Evolutionary conservation across 2,113 vertebrate species (phyloP).

Genomic region (Oxyruncus cristatus): DNA sequence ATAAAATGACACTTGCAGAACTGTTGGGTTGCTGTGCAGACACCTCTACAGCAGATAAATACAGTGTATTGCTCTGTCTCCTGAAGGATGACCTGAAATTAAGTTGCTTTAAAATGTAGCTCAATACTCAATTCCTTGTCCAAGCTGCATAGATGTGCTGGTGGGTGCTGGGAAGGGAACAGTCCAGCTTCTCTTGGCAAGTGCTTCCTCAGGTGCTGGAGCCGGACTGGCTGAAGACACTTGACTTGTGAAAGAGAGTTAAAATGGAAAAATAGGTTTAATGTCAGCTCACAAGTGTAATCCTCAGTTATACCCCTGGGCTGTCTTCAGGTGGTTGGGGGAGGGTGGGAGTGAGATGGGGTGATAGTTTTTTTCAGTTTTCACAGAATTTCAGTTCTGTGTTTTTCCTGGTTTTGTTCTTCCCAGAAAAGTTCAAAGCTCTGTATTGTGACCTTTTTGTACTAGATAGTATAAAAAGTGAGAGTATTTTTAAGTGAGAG

Average conservation of each 20-base stretch:
- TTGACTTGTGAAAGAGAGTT: background rate
- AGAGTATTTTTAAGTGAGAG: background rate
- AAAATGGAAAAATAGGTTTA: background rate
- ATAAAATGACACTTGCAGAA: background rate
- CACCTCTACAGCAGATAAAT: background rate
- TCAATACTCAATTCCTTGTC: background rate
- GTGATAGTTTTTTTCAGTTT: accelerated
- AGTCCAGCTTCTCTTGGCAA: background rate
- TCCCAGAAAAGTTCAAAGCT: background rate
- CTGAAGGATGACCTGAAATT: background rate
- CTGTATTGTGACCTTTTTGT: background rate
- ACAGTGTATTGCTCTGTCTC: background rate
- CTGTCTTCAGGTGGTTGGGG: background rate
- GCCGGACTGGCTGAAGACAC: background rate
- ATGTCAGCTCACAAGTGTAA: background rate
- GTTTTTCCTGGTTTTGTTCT: background rate
- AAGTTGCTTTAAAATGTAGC: background rate
- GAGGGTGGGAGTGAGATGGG: background rate
- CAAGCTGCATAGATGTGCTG: background rate
- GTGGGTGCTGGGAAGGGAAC: background rate
- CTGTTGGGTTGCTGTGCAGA: background rate
- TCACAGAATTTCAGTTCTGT: background rate
- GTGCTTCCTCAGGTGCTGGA: background rate
- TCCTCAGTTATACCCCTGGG: background rate
- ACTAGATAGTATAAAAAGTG: background rate